These are phyloP conservation scores for Gouania willdenowi DNA, from an alignment of 2,797 vertebrate genomes.

Conservation along the genomic window DNA sequence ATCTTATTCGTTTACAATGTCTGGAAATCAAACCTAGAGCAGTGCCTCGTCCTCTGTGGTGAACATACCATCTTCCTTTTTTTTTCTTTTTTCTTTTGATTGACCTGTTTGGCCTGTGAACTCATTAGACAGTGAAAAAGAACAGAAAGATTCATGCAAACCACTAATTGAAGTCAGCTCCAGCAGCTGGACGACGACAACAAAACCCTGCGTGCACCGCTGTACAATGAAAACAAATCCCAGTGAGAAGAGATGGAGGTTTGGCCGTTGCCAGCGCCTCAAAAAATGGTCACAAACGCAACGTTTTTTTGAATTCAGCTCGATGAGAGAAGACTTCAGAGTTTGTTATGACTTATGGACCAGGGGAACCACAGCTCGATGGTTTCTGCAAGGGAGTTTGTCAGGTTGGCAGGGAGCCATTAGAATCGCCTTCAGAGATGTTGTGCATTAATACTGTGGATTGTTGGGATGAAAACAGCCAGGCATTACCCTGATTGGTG, in stretches of 20 bases:
- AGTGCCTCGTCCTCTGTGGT: constrained; percentile 5
- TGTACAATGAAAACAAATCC: constrained; percentile 68
- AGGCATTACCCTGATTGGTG: constrained; percentile 55
- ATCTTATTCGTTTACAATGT: background rate
- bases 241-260: constrained; percentile 42
- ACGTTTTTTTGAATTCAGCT: constrained; percentile 49
- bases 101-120: constrained; percentile 46
- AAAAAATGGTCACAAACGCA: constrained; percentile 49
- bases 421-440: constrained; percentile 53
- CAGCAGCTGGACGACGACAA: constrained; percentile 69
- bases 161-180: constrained; percentile 73
- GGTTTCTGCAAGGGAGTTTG: constrained; percentile 56
- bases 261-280: constrained; percentile 49
- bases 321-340: constrained; percentile 64
- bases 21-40: background rate
- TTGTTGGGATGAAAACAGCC: constrained; percentile 39
- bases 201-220: constrained; percentile 51
- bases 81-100: constrained; percentile 36
- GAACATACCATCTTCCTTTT: constrained; percentile 26
- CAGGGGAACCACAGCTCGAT: constrained; percentile 56
- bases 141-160: constrained; percentile 51
- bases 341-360: constrained; percentile 70
- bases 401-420: constrained; percentile 65
- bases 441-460: constrained; percentile 59
- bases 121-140: constrained; percentile 60